Evolutionary conservation across 2,113 vertebrate genomes (phyloP).

Genomic region (Sarotherodon lohbergeri): DNA sequence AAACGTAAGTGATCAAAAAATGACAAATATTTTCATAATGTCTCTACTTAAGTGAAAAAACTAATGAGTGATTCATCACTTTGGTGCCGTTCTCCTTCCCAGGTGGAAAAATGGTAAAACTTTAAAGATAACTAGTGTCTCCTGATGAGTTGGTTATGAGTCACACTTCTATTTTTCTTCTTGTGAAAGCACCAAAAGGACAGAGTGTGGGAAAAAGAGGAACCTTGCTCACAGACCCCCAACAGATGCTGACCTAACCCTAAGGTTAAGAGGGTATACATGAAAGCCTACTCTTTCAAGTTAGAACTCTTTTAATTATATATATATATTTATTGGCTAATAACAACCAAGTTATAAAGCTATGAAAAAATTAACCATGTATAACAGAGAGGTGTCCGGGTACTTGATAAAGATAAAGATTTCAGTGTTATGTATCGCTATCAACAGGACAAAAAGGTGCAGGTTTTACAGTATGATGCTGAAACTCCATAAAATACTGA

Average conservation of each 20-base stretch:
- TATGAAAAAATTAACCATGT: not conserved
- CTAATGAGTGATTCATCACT: not conserved
- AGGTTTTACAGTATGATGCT: not conserved
- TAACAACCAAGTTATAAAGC: not conserved
- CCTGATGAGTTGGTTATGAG: not conserved
- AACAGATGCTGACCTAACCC: not conserved
- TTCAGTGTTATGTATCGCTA: not conserved
- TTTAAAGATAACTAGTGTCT: not conserved
- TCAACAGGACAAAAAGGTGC: not conserved
- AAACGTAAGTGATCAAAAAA: not conserved
- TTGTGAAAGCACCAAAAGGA: not conserved
- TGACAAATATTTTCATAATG: not conserved
- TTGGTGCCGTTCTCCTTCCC: not conserved
- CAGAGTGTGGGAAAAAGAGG: slow-evolving; percentile 30
- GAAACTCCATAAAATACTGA: not conserved
- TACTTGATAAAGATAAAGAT: not conserved
- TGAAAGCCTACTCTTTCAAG: not conserved
- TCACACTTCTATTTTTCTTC: slow-evolving; percentile 33
- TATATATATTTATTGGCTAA: not conserved
- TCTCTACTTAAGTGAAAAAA: not conserved
- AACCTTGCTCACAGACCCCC: slow-evolving; percentile 9
- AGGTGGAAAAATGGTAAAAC: not conserved
- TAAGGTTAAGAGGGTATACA: not conserved
- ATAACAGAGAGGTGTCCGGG: not conserved
- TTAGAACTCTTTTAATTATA: not conserved